A percentile compares a stretch with the other conserved stretches of the same genome.
phyloP scores from a whole-genome alignment of 2,797 vertebrate species.

The Furcifer pardalis region DNA sequence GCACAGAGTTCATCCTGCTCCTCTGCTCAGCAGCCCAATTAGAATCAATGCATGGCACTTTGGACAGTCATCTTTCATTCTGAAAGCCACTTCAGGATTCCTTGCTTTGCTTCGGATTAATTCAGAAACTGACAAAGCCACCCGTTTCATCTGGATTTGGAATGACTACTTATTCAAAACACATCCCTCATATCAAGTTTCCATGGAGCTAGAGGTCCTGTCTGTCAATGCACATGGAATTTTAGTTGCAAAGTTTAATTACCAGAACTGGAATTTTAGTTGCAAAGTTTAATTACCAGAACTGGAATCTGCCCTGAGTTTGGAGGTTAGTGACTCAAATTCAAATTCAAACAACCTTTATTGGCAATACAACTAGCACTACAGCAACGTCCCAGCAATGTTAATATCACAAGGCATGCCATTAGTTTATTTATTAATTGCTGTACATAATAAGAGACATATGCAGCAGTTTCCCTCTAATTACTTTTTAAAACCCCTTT shows the following conservation, averaged over 20 bases:
- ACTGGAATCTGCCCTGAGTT: constrained; percentile 56
- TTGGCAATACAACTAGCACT: too few relatives aligned
- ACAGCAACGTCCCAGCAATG: constrained; percentile 12
- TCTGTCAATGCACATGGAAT: constrained; percentile 45
- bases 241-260: constrained; percentile 55
- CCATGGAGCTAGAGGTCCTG: constrained; percentile 41
- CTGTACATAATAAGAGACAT: constrained; percentile 42
- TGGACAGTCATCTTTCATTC: too few relatives aligned
- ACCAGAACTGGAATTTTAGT: constrained; percentile 50
- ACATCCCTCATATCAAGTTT: constrained; percentile 16
- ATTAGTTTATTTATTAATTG: constrained; percentile 45
- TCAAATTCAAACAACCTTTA: too few relatives aligned
- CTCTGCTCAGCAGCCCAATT: too few relatives aligned
- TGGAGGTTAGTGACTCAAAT: too few relatives aligned
- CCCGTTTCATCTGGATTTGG: too few relatives aligned
- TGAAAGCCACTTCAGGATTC: too few relatives aligned
- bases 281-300: constrained; percentile 55
- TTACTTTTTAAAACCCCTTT: constrained; percentile 36
- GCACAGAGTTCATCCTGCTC: too few relatives aligned
- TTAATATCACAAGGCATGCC: constrained; percentile 52
- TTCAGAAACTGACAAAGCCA: too few relatives aligned
- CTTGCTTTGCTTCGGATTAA: too few relatives aligned
- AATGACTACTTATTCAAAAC: too few relatives aligned
- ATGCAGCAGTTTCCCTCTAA: constrained; percentile 15
- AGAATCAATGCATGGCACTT: too few relatives aligned